Conservation (phyloP, 1,140 invertebrate species). For the Oscheius sp. region DNA sequence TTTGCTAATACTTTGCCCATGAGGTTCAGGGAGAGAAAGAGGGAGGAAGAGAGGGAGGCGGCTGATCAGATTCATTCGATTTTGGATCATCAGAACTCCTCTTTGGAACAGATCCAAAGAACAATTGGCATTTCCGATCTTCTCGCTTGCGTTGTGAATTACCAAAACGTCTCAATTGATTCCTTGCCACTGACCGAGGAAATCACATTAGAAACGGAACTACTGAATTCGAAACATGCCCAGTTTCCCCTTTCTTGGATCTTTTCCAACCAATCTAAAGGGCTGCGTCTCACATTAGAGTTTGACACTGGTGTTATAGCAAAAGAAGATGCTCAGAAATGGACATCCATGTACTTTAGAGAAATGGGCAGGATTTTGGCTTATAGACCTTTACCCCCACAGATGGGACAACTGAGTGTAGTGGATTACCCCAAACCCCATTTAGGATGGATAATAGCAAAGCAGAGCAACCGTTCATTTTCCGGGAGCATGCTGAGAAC, state of each 20-base stretch:
- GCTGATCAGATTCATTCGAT: not conserved
- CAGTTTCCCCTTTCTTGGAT: not conserved
- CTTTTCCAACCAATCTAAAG: not conserved
- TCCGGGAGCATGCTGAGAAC: not conserved
- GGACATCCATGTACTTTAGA: no score
- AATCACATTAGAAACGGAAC: no score
- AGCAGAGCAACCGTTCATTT: not conserved
- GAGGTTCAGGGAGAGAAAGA: constrained; percentile 4
- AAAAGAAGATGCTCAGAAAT: not conserved
- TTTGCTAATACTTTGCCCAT: constrained; percentile 29
- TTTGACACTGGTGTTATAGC: not conserved
- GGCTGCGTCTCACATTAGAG: not conserved
- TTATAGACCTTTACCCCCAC: no score
- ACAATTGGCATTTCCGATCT: not conserved
- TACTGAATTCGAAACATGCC: not conserved
- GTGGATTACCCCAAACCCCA: not conserved
- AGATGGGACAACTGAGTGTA: no score
- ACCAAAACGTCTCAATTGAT: constrained; percentile 17
- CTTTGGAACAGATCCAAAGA: not conserved
- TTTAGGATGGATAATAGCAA: no score
- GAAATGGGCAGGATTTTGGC: not conserved
- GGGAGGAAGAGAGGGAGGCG: not conserved
- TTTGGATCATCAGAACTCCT: not conserved
- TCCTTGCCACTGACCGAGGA: no score
- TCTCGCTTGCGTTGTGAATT: not conserved